Evolutionary conservation across 2,888 invertebrate genomes (phyloP).

Genomic region (Nebria salina): DNA sequence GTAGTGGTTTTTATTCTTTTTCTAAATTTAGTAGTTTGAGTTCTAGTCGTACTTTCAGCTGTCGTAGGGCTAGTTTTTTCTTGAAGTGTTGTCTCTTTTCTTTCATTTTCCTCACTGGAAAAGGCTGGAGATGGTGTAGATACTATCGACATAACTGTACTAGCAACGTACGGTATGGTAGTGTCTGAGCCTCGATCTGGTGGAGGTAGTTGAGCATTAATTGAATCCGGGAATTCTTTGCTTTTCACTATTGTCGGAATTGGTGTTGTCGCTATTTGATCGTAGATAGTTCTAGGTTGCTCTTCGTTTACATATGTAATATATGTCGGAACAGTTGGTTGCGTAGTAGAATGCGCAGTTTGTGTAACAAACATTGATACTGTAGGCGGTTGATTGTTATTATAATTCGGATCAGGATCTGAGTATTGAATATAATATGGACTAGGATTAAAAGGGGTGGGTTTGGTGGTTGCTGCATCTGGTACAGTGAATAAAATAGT

Average conservation of each 20-base stretch:
- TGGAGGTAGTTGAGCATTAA: constrained; percentile 59
- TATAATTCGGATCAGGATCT: constrained; percentile 65
- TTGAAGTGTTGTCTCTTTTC: constrained; percentile 31
- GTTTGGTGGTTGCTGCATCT: constrained; percentile 56
- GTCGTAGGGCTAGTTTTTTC: constrained; percentile 6
- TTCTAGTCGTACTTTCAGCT: background rate
- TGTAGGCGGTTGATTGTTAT: constrained; percentile 47
- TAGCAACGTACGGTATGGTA: constrained; percentile 52
- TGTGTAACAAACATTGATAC: constrained; percentile 37
- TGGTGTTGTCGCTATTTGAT: constrained; percentile 33
- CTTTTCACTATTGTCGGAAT: constrained; percentile 32
- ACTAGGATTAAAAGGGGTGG: constrained; percentile 56
- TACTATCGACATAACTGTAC: constrained; percentile 51
- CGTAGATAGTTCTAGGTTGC: constrained; percentile 18
- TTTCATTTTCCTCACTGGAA: constrained; percentile 20
- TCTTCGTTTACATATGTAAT: constrained; percentile 29
- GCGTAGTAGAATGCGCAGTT: constrained; percentile 35
- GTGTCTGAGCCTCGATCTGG: constrained; percentile 55
- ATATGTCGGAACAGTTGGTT: constrained; percentile 35
- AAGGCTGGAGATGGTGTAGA: constrained; percentile 44
- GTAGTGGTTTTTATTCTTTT: constrained; percentile 16
- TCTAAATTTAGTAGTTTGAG: background rate
- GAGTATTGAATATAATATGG: constrained; percentile 62
- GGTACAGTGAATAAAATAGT: constrained; percentile 27
- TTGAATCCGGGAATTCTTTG: constrained; percentile 50